phyloP scores from a whole-genome alignment of 2,888 invertebrate genomes.

The Eupithecia insigniata region DNA sequence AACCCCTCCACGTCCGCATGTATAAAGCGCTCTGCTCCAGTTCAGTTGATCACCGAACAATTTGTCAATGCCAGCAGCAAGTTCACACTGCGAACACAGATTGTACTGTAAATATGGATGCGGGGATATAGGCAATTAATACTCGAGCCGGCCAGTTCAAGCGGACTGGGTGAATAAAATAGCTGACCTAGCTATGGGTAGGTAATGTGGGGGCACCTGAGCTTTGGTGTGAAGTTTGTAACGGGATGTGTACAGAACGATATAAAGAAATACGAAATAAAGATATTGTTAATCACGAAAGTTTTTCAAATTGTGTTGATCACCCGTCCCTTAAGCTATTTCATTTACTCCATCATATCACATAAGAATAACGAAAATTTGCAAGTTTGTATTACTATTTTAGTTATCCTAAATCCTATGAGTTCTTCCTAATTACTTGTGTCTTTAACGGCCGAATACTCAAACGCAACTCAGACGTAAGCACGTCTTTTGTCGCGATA shows the following conservation, averaged over 20 bases:
- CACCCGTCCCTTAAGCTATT: no score
- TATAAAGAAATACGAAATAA: not conserved
- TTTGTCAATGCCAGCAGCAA: conserved; percentile 52
- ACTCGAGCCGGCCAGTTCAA: not conserved
- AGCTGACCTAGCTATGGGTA: not conserved
- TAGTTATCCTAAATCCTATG: no score
- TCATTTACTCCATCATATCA: no score
- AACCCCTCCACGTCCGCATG: not conserved
- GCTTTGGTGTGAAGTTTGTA: not conserved
- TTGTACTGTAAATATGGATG: conserved; percentile 43
- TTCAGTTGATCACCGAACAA: conserved; percentile 26
- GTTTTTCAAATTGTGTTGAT: no score
- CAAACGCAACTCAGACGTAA: no score
- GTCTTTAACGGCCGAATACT: no score
- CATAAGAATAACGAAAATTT: no score
- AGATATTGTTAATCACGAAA: no score
- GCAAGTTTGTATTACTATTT: no score
- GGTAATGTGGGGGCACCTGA: not conserved
- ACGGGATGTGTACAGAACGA: not conserved
- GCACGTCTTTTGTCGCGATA: no score
- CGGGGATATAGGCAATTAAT: conserved; percentile 10
- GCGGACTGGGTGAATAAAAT: not conserved
- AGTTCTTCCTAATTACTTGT: no score
- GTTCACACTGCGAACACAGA: conserved; percentile 37
- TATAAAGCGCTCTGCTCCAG: conserved; percentile 6